Base-by-base conservation (phyloP, 2,888 invertebrate species). In the Neoascia interrupta region DNA sequence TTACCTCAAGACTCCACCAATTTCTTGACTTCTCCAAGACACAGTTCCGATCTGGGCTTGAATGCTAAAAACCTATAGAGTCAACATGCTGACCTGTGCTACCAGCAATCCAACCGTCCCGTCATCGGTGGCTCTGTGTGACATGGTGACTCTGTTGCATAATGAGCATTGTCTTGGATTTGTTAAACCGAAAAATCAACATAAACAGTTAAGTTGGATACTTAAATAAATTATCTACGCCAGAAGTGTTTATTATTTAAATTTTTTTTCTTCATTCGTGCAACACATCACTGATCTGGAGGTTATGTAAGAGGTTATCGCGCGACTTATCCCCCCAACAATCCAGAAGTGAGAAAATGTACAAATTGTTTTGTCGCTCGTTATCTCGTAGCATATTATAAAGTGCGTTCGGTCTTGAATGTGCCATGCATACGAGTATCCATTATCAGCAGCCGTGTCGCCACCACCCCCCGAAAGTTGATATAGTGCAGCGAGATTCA, bases 281-380 rank as follows among this genome's bases (percentile, higher is more conserved):
- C 21, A 63, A 41, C 21, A 31, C 37, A 49, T 51, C n/a, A n/a
- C n/a, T n/a, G n/a, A n/a, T n/a, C 39, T 19, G 23, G 11, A 15
- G 37, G 31, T 66, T 66, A 66, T 47, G 56, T 39, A 66, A 66
- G 54, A 54, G n/a, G n/a, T n/a, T n/a, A 28, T 13, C 28, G 28
- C 39, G 19, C 43, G 23, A 19, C 36, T 36, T 13, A 23, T 18
- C 41, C n/a, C n/a, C n/a, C n/a, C n/a, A n/a, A 19, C 51, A 47
- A 28, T 54, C 28, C 23, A 64, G 63, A 41, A 72, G 49, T 63
- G 47, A 51, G 56, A 56, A 72, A 72, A 72, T 56, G 47, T 63
- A 18, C 16, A 56, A 56, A 34, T 39, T 61, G 5, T 26, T 43
- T 60, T 19, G 31, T 21, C 21, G 16, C n/a, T 43, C 34, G 60